Evolutionary conservation across 2,888 invertebrate genomes (phyloP).

Genomic region (Ceriagrion tenellum): DNA sequence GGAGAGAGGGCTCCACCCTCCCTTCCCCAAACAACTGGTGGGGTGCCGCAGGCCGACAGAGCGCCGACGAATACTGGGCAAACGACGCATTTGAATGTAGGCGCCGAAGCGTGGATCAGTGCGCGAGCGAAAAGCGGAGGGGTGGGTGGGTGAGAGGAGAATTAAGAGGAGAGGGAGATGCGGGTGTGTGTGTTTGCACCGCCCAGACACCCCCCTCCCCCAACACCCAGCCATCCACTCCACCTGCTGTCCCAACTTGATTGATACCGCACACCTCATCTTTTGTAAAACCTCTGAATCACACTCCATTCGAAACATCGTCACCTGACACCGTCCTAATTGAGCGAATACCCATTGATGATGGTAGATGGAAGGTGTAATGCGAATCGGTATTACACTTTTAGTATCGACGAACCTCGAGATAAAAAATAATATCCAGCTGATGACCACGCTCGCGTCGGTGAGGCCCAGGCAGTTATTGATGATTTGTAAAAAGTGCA

Average conservation of each 20-base stretch:
- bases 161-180: not conserved
- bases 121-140: not conserved
- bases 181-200: not conserved
- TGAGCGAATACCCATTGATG: too few relatives aligned
- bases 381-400: too few relatives aligned
- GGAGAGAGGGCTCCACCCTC: not conserved
- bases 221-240: not conserved
- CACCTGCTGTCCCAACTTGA: not conserved
- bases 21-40: not conserved
- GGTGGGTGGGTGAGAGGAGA: not conserved
- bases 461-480: too few relatives aligned
- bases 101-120: conserved; percentile 47
- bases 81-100: conserved; percentile 29
- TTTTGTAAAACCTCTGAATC: too few relatives aligned
- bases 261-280: too few relatives aligned
- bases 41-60: not conserved
- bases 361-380: too few relatives aligned
- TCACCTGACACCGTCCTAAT: too few relatives aligned
- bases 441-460: too few relatives aligned
- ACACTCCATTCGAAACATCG: too few relatives aligned
- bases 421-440: too few relatives aligned
- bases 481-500: too few relatives aligned
- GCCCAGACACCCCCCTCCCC: conserved; percentile 20
- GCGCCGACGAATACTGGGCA: not conserved
- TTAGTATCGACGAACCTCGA: too few relatives aligned